Percentiles rank a stretch among this genome's conserved stretches.
These are phyloP conservation scores for Nesidiocoris tenuis DNA, from an alignment of 2,888 invertebrate species.

Conservation along the genomic window DNA sequence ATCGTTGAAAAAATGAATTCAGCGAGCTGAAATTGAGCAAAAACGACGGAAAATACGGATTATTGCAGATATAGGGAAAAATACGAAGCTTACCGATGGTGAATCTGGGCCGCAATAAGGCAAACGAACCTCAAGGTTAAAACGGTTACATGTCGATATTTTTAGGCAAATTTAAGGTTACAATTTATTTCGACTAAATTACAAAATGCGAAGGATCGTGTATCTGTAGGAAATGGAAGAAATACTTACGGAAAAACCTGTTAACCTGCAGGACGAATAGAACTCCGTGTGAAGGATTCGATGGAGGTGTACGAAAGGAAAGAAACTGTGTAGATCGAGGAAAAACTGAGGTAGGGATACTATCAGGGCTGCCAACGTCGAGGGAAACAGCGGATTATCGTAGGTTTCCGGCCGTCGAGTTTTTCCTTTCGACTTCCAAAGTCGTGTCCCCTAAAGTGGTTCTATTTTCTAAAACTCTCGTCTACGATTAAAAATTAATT, in stretches of 20 bases:
- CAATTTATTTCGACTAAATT: too few species aligned
- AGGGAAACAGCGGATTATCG: too few species aligned
- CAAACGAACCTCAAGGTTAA: conserved; percentile 33
- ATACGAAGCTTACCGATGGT: conserved; percentile 35
- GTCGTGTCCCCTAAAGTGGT: too few species aligned
- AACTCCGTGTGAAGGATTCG: conserved; percentile 12
- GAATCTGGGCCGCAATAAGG: conserved; percentile 39
- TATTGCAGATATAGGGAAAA: background rate
- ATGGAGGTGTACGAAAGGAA: conserved; percentile 15
- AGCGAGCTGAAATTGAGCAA: too few species aligned
- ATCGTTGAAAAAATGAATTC: too few species aligned
- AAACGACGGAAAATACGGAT: background rate
- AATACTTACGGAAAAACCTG: conserved; percentile 52
- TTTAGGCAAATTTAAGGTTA: too few species aligned
- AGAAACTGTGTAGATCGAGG: background rate
- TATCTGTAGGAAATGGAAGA: conserved; percentile 15
- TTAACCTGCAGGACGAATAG: conserved; percentile 49
- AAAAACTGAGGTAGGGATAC: background rate
- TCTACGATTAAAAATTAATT: too few species aligned
- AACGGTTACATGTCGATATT: background rate
- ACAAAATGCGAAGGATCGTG: too few species aligned
- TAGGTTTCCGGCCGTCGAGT: too few species aligned
- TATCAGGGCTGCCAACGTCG: background rate
- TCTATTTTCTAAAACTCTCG: too few species aligned
- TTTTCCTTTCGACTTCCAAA: too few species aligned